Evolutionary conservation across 1,140 invertebrate genomes (phyloP), one percentile per base, ranked within the genome.

Genomic region (Sycophila sp.): DNA sequence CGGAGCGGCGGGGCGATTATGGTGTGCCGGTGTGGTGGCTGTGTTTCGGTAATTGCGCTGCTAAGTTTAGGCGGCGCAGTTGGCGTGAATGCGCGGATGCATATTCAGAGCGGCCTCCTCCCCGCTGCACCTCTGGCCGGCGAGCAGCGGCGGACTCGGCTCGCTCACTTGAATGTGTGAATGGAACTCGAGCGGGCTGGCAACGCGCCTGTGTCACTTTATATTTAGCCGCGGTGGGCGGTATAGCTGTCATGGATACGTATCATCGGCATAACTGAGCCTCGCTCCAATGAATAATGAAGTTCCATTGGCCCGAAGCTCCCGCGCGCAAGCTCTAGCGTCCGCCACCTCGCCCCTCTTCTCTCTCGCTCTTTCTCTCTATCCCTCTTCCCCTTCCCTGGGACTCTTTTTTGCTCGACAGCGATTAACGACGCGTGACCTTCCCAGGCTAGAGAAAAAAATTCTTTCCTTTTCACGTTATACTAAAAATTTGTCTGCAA

Each of bases 141-240:
- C 2, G 24, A 53, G 51, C 51, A 53, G 62, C 67, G 65, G 69
- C 69, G n/a, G n/a, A n/a, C n/a, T n/a, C n/a, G n/a, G n/a, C n/a
- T n/a, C n/a, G n/a, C n/a, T n/a, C 64, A 75, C 78, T 76, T 74
- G 74, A 64, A 76, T 47, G 78, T 85, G 82, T 84, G 84, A 86
- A 86, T 86, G 83, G 82, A 85, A 85, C 34, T 59, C 32, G 19
- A 56, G 13, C 10, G 17, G 2, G 26, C 77, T 85, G 85, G 85
- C 83, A 85, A 80, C 80, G 80, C 80, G 84, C 85, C 84, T 86
- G 81, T 82, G n/a, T n/a, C n/a, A n/a, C 83, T 86, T 84, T 85
- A 85, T 85, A 85, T 86, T 85, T 86, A 86, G 84, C 83, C 77
- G 80, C 82, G 80, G 84, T 86, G 83, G 84, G 84, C 84, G 84